Percentiles rank a stretch among this genome's conserved stretches.
Evolutionary conservation across 2,888 invertebrate genomes (phyloP).

Genomic region (Tinea trinotella): DNA sequence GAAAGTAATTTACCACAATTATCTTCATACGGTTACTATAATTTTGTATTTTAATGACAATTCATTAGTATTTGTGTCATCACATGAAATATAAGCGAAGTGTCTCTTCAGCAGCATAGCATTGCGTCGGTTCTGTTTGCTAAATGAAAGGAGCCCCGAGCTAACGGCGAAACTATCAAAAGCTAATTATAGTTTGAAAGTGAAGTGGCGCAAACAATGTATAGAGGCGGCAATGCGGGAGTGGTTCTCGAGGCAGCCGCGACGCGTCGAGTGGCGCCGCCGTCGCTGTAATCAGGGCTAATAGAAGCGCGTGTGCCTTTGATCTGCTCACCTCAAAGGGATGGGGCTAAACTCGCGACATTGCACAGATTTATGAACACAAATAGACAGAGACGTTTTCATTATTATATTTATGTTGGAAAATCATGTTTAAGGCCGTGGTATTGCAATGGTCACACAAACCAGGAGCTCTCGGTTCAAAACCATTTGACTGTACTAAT

Average conservation of each 20-base stretch:
- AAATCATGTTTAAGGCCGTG: too few relatives aligned
- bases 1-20: too few relatives aligned
- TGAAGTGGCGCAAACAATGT: constrained; percentile 3
- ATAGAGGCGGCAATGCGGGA: constrained; percentile 9
- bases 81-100: too few relatives aligned
- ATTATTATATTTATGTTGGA: too few relatives aligned
- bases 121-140: too few relatives aligned
- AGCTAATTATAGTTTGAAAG: constrained; percentile 16
- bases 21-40: too few relatives aligned
- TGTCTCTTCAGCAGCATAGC: too few relatives aligned
- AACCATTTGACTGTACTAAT: too few relatives aligned
- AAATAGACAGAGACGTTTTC: background rate
- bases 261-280: constrained; percentile 30
- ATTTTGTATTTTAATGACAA: too few relatives aligned
- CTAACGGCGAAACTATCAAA: constrained; percentile 10
- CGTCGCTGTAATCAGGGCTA: constrained; percentile 60
- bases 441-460: too few relatives aligned
- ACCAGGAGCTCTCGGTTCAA: too few relatives aligned
- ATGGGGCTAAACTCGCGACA: constrained; percentile 48
- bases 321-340: constrained; percentile 63
- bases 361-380: background rate
- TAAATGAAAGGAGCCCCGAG: constrained; percentile 2
- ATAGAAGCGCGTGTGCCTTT: constrained; percentile 68
- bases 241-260: background rate
- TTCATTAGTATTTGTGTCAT: too few relatives aligned